Conservation (phyloP, 1,140 invertebrate species). For the Papilio polytes region DNA sequence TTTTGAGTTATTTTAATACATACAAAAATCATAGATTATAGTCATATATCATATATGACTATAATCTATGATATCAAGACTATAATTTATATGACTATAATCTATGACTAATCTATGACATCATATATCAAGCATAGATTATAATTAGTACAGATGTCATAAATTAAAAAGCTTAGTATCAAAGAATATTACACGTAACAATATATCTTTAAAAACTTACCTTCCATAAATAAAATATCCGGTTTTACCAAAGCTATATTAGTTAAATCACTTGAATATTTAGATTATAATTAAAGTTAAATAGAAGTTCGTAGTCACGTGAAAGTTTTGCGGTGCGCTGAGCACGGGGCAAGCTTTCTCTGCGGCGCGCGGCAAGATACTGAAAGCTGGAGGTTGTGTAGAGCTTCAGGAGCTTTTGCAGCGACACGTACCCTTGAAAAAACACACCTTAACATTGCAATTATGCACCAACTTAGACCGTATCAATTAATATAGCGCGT, state of each 20-base stretch:
- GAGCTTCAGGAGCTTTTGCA: slow-evolving; percentile 8
- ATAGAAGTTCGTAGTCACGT: slow-evolving; percentile 16
- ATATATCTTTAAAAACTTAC: background rate
- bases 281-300: slow-evolving; percentile 15
- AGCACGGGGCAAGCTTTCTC: slow-evolving; percentile 21
- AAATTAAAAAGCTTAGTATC: too few relatives aligned
- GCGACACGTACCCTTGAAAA: slow-evolving; percentile 6
- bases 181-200: too few relatives aligned
- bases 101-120: too few relatives aligned
- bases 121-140: too few relatives aligned
- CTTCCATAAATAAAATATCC: slow-evolving; percentile 24
- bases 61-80: too few relatives aligned
- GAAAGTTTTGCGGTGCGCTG: slow-evolving; percentile 3
- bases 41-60: too few relatives aligned
- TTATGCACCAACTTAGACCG: background rate
- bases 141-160: too few relatives aligned
- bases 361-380: slow-evolving; percentile 3
- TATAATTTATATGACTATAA: too few relatives aligned
- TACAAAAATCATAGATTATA: too few relatives aligned
- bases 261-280: slow-evolving; percentile 6
- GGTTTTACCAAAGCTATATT: background rate
- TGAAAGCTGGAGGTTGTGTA: background rate
- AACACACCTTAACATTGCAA: background rate
- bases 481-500: background rate
- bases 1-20: too few relatives aligned